Conservation (phyloP, 2,113 vertebrate species). For the Nycticryphes semicollaris region DNA sequence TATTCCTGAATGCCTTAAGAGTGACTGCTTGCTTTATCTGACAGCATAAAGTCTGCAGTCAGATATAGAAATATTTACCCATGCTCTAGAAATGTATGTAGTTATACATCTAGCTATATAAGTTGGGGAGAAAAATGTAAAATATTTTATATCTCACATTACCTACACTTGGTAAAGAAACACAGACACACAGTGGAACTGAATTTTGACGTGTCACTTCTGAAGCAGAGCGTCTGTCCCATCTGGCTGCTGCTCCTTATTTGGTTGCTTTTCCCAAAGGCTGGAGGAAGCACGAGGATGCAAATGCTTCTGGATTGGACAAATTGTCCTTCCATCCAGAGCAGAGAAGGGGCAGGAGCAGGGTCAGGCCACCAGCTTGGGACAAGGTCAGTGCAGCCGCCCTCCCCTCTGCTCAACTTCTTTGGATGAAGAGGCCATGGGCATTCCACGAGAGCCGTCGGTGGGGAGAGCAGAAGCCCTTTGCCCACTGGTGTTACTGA, state of each 20-base stretch:
- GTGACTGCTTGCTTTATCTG: not conserved
- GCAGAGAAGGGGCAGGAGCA: not conserved
- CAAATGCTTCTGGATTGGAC: not conserved
- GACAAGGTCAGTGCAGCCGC: not conserved
- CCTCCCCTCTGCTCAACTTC: not conserved
- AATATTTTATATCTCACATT: not conserved
- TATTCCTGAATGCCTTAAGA: not conserved
- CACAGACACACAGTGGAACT: not conserved
- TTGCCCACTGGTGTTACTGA: not conserved
- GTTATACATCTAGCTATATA: not conserved
- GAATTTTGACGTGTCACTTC: not conserved
- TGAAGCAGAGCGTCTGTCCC: not conserved
- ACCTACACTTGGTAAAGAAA: not conserved
- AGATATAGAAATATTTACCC: not conserved
- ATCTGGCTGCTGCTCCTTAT: not conserved
- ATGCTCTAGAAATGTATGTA: not conserved
- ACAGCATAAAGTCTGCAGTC: not conserved
- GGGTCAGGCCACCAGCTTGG: not conserved
- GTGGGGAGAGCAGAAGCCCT: not conserved
- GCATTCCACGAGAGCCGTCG: not conserved
- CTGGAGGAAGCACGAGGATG: not conserved
- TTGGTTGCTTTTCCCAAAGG: not conserved
- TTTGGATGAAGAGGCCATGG: rapidly evolving
- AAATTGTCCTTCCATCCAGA: not conserved
- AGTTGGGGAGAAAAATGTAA: not conserved